A percentile compares a stretch with the other conserved stretches of the same genome.
Conservation (phyloP, 2,888 invertebrate species). For the Dasypolia templi region DNA sequence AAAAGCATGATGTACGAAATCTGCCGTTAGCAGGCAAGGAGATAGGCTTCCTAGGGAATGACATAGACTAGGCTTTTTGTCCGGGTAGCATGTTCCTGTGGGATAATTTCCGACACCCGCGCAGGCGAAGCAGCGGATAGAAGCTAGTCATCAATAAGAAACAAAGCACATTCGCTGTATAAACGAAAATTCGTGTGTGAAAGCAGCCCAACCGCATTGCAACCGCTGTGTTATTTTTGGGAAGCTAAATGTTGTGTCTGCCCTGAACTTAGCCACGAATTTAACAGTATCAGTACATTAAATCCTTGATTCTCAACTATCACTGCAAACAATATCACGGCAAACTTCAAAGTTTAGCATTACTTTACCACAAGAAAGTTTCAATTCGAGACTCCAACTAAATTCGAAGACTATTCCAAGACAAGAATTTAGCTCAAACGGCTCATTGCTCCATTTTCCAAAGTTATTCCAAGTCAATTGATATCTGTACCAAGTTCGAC, state of each 20-base stretch:
- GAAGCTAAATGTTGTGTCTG: neutral
- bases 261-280: too few relatives aligned
- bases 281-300: too few relatives aligned
- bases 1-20: too few relatives aligned
- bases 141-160: too few relatives aligned
- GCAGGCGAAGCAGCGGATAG: too few relatives aligned
- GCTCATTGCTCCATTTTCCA: constrained; percentile 36
- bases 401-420: constrained; percentile 14
- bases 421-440: constrained; percentile 23
- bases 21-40: too few relatives aligned
- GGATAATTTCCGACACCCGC: too few relatives aligned
- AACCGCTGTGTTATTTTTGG: neutral
- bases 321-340: neutral
- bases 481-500: constrained; percentile 58
- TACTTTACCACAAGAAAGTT: constrained; percentile 9
- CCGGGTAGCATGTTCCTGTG: too few relatives aligned
- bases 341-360: constrained; percentile 17
- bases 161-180: neutral
- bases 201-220: neutral
- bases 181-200: neutral
- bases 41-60: too few relatives aligned
- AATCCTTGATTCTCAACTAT: neutral
- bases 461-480: constrained; percentile 53
- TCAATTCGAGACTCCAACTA: constrained; percentile 24
- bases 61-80: too few relatives aligned